Conservation (phyloP, 2,113 vertebrate genomes). For the Ceyx margarethae region DNA sequence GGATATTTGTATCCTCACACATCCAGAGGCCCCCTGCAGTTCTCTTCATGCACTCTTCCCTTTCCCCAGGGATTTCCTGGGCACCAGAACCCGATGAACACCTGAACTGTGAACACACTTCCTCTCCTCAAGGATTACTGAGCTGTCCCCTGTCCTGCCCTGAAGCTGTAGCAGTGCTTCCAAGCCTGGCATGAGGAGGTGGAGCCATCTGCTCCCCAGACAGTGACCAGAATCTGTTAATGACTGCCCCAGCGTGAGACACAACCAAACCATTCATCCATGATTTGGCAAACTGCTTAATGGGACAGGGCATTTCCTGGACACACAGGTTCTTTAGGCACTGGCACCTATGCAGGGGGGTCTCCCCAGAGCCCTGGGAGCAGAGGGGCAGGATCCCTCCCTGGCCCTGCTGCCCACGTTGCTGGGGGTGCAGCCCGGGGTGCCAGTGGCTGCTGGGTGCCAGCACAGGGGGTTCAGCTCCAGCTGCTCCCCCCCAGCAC, state of each 20-base stretch:
- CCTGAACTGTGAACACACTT: not conserved
- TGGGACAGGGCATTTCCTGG: not conserved
- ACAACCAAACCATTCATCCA: not conserved
- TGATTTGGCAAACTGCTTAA: not conserved
- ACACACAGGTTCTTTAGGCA: not conserved
- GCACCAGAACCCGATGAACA: not conserved
- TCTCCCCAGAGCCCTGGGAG: too few relatives aligned
- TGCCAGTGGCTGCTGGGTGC: too few relatives aligned
- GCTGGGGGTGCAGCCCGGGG: too few relatives aligned
- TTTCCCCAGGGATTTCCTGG: not conserved
- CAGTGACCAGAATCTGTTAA: constrained; percentile 33
- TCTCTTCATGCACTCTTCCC: not conserved
- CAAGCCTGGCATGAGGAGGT: constrained; percentile 15
- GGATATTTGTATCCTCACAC: not conserved
- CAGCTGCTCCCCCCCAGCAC: too few relatives aligned
- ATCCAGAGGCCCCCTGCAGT: not conserved
- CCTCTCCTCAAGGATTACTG: not conserved
- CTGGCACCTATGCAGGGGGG: not conserved
- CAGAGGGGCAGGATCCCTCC: too few relatives aligned
- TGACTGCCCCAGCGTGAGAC: not conserved
- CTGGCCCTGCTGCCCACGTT: too few relatives aligned
- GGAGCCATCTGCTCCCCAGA: constrained; percentile 23
- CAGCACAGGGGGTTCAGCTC: too few relatives aligned
- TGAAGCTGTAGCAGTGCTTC: not conserved
- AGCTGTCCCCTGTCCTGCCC: not conserved